Base-by-base conservation (phyloP, 2,797 vertebrate species). In the Choloepus didactylus region DNA sequence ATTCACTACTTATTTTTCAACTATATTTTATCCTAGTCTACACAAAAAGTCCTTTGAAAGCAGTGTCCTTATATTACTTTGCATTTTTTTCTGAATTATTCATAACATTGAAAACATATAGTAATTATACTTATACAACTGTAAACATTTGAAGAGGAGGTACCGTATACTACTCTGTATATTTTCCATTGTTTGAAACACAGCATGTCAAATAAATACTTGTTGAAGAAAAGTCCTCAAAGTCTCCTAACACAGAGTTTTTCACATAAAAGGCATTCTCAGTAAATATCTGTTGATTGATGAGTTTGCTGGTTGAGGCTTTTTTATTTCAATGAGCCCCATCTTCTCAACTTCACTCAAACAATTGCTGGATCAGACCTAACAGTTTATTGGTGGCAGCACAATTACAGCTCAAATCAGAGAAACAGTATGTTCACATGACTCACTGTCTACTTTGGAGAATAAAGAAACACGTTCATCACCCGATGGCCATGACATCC, bases 71-170 rank as follows among this genome's bases (percentile, higher is more conserved):
- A 56, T 0, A 4, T 8, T 87, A 27, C 44, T 89, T 89, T 64
- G n/a, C 12, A 86, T 76, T 94, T 86, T 94, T 86, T 87, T 73
- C 31, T 81, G 31, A 66, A 64, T 81, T 84, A 83, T 80, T 72
- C 12, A 11, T 31, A 89, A 67, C 4, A 60, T 23, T 77, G 27
- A 27, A 84, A 64, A 89, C 4, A 67, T 38, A 87, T 31, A 44
- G 31, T 49, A 95, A 72, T 4, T 87, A 2, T 44, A 83, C 56
- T 81, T 91, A 51, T 77, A 87, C 77, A 80, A 79, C 44, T 54
- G 0, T 44, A 75, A 94, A 79, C 54, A 81, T 64, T 27, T 87
- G 73, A 23, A 84, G 35, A 16, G 80, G 75, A 81, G 16, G 51
- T 3, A 67, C 3, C 1, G 35, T 62, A 51, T 14, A 25, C 29